These are phyloP conservation scores for Metellina segmentata DNA, from an alignment of 2,888 invertebrate species.

Conservation along the genomic window DNA sequence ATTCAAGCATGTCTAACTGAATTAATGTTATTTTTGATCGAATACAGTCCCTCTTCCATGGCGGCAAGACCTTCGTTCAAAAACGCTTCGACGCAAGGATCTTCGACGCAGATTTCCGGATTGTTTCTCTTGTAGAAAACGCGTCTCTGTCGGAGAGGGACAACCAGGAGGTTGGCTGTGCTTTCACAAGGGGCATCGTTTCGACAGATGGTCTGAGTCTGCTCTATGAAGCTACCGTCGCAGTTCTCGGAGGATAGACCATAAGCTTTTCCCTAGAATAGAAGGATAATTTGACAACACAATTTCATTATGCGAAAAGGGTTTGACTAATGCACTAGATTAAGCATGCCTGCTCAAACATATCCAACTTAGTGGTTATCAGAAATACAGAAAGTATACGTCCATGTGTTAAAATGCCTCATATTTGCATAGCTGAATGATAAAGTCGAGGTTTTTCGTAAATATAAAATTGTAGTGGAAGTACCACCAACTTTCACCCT, in stretches of 20 bases:
- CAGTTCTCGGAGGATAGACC: slow-evolving; percentile 77
- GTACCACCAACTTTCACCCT: too few relatives aligned
- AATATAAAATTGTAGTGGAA: too few relatives aligned
- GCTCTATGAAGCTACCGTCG: slow-evolving; percentile 77
- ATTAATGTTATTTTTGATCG: slow-evolving; percentile 31
- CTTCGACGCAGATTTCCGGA: slow-evolving; percentile 73
- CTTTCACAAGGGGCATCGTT: slow-evolving; percentile 77
- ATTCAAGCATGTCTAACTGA: slow-evolving; percentile 47
- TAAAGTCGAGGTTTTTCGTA: too few relatives aligned
- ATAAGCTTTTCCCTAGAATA: slow-evolving; percentile 76
- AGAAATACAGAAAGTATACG: too few relatives aligned
- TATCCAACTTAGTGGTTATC: too few relatives aligned
- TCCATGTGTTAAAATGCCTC: too few relatives aligned
- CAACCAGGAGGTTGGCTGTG: slow-evolving; percentile 74
- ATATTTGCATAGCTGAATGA: too few relatives aligned
- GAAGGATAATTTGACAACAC: background rate
- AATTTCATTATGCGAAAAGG: background rate
- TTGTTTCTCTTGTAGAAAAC: slow-evolving; percentile 77
- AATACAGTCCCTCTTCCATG: slow-evolving; percentile 51
- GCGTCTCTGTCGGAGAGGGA: slow-evolving; percentile 76
- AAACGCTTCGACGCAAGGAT: slow-evolving; percentile 76
- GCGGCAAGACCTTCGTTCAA: slow-evolving; percentile 51
- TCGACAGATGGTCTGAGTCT: slow-evolving; percentile 75
- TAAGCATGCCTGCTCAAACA: too few relatives aligned
- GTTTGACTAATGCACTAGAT: too few relatives aligned